Percentiles rank a stretch among this genome's conserved stretches.
Conservation (phyloP, 1,140 invertebrate genomes). For the Holcopasites calliopsidis region DNA sequence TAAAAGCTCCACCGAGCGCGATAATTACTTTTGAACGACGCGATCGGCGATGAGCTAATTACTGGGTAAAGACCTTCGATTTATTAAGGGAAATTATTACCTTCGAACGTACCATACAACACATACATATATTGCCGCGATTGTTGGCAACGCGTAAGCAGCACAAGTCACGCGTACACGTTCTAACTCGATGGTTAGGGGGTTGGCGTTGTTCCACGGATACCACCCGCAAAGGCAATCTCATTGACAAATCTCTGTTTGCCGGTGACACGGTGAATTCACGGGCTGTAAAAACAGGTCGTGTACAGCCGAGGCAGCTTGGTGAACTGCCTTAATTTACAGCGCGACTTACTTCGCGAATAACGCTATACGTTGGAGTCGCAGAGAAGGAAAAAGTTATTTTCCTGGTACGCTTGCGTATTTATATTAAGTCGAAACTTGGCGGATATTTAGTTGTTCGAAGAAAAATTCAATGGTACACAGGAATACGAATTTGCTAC, state of each 20-base stretch:
- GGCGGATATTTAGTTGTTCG: too few relatives aligned
- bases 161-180: not conserved
- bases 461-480: too few relatives aligned
- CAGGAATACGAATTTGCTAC: too few relatives aligned
- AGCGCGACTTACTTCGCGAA: not conserved
- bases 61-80: conserved; percentile 34
- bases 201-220: conserved; percentile 46
- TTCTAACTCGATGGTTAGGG: conserved; percentile 23
- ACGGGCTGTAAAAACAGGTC: not conserved
- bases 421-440: too few relatives aligned
- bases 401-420: too few relatives aligned
- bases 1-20: not conserved
- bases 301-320: not conserved
- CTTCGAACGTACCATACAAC: conserved; percentile 11
- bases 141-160: conserved; percentile 1
- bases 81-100: conserved; percentile 44
- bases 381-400: too few relatives aligned
- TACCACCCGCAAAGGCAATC: conserved; percentile 35
- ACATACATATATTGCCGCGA: not conserved
- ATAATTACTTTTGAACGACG: conserved; percentile 46
- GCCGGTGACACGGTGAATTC: conserved; percentile 19
- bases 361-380: too few relatives aligned
- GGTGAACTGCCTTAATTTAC: not conserved
- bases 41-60: conserved; percentile 40
- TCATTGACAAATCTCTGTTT: conserved; percentile 53